Percentiles rank a stretch among this genome's conserved stretches.
Conservation (phyloP, 2,113 vertebrate genomes). For the Cephalopholis sonnerati region DNA sequence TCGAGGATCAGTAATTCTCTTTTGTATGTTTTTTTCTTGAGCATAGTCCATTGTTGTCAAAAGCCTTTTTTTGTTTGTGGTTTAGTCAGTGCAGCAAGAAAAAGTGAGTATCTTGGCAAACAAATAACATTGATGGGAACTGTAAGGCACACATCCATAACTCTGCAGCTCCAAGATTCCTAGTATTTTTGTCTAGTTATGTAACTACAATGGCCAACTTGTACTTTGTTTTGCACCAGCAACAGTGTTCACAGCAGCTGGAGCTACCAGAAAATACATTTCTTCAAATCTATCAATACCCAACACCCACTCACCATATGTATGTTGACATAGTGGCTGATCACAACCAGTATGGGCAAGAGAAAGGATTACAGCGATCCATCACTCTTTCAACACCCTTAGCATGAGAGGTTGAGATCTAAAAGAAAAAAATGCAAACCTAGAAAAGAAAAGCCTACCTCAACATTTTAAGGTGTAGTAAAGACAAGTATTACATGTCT, state of each 20-base stretch:
- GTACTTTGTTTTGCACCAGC: background rate
- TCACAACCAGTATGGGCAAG: too few species aligned
- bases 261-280: background rate
- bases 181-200: background rate
- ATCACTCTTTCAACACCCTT: background rate
- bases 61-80: conserved; percentile 18
- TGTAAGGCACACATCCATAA: conserved; percentile 20
- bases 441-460: background rate
- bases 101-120: background rate
- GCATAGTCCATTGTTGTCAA: conserved; percentile 24
- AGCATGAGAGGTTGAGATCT: background rate
- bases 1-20: conserved; percentile 15
- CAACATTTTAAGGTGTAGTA: background rate
- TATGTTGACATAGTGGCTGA: too few species aligned
- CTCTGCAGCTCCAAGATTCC: background rate
- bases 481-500: too few species aligned
- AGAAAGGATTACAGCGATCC: too few species aligned
- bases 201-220: background rate
- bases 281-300: background rate
- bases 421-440: background rate
- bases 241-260: background rate
- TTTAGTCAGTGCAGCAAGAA: conserved; percentile 10
- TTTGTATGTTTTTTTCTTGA: background rate
- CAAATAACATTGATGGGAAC: background rate
- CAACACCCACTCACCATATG: too few species aligned